These are phyloP conservation scores for Pogoniulus pusillus DNA, from an alignment of 2,797 vertebrate species.

Conservation along the genomic window DNA sequence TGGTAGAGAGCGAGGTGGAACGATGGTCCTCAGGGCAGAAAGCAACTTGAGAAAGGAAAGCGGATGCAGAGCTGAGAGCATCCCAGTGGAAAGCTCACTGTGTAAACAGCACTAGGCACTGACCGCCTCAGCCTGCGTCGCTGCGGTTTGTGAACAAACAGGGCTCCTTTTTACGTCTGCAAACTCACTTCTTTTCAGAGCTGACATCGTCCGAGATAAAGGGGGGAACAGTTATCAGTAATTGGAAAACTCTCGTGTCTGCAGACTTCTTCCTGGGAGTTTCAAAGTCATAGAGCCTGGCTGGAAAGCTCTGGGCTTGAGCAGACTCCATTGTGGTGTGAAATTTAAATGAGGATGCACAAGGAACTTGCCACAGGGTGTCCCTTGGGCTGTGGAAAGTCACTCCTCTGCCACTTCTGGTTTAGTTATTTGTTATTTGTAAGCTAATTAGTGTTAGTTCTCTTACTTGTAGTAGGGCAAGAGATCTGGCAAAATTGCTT, in stretches of 20 bases:
- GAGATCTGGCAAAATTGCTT: background rate
- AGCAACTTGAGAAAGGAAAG: background rate
- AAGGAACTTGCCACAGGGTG: background rate
- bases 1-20: background rate
- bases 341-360: slow-evolving; percentile 2
- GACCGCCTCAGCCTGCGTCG: background rate
- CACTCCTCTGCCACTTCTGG: background rate
- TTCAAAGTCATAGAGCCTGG: background rate
- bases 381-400: background rate
- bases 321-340: background rate
- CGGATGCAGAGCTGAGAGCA: background rate
- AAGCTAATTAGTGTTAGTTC: slow-evolving; percentile 14
- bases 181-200: background rate
- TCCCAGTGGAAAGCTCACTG: background rate
- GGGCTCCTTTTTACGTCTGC: background rate
- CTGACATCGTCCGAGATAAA: background rate
- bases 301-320: background rate
- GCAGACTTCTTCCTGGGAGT: background rate
- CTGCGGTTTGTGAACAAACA: background rate
- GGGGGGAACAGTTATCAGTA: background rate
- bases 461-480: slow-evolving; percentile 22
- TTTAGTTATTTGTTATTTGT: slow-evolving; percentile 25
- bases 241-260: background rate
- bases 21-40: background rate
- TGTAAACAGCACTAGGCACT: background rate